Conservation (phyloP, 2,888 invertebrate species). For the Hetaerina titia region DNA sequence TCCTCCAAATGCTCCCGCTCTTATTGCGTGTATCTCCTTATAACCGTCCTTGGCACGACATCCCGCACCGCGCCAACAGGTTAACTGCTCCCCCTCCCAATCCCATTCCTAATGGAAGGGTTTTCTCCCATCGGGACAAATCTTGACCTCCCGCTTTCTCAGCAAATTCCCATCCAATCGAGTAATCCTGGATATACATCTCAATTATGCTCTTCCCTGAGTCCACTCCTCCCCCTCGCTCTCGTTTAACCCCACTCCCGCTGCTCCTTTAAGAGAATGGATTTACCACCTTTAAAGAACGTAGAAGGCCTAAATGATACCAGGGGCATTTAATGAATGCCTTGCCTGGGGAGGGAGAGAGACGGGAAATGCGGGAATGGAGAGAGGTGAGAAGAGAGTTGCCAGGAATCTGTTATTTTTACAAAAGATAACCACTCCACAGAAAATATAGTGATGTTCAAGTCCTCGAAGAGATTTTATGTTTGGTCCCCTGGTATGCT, state of each 20-base stretch:
- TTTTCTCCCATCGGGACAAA: slow-evolving; percentile 12
- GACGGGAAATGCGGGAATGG: too few species aligned
- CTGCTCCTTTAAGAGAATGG: background rate
- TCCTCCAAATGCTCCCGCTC: background rate
- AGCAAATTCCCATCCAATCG: slow-evolving; percentile 16
- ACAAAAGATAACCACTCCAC: background rate
- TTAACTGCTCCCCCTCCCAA: background rate
- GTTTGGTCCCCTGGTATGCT: background rate
- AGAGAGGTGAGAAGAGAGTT: background rate
- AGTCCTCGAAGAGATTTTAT: background rate
- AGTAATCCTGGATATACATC: slow-evolving; percentile 39
- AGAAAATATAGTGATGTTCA: background rate
- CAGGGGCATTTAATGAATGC: background rate
- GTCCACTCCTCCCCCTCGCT: background rate
- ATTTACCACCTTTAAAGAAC: background rate
- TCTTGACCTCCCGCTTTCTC: background rate
- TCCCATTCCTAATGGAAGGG: background rate
- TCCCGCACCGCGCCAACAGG: slow-evolving; percentile 16
- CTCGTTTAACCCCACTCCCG: background rate
- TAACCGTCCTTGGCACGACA: slow-evolving; percentile 27
- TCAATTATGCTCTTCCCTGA: slow-evolving; percentile 43
- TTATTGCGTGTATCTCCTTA: slow-evolving; percentile 21
- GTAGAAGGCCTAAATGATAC: background rate
- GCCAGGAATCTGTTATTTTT: background rate
- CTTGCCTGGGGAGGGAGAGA: background rate